A percentile compares a stretch with the other conserved stretches of the same genome.
Evolutionary conservation across 1,140 invertebrate species (phyloP).

Genomic region (Micrasema longulum): DNA sequence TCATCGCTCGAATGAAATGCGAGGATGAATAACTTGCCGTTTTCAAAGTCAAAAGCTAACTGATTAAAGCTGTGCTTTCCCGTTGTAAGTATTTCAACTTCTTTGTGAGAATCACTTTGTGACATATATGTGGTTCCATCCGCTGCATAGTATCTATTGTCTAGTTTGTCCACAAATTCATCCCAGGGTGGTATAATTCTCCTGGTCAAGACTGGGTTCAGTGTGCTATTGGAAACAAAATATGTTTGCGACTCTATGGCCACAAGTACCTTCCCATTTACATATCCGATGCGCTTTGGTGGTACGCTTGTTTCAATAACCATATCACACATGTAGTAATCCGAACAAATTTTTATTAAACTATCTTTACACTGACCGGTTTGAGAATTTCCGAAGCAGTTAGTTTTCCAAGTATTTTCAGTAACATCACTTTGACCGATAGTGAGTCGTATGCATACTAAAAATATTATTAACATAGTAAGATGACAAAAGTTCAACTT

Average conservation of each 20-base stretch:
- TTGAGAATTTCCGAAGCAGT: conserved; percentile 1
- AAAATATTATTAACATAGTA: too few species aligned
- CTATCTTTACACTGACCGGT: conserved; percentile 1
- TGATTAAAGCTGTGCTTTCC: conserved; percentile 33
- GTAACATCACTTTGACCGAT: neutral
- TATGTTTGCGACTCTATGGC: neutral
- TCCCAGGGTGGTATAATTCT: conserved; percentile 16
- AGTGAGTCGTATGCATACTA: neutral
- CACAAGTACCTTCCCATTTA: neutral
- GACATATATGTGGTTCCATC: conserved; percentile 28
- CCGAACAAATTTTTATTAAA: conserved; percentile 1
- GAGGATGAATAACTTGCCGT: conserved; percentile 23
- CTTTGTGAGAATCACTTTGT: conserved; percentile 4
- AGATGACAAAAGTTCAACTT: too few species aligned
- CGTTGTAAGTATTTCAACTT: conserved; percentile 36
- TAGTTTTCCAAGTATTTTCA: neutral
- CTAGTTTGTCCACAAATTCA: conserved; percentile 14
- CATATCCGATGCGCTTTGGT: neutral
- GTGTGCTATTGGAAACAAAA: neutral
- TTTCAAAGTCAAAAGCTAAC: conserved; percentile 17
- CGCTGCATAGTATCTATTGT: conserved; percentile 21
- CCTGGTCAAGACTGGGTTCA: neutral
- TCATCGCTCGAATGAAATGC: conserved; percentile 1
- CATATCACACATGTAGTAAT: conserved; percentile 2
- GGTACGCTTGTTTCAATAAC: neutral